Base-by-base conservation (phyloP, 2,888 invertebrate species). In the Drosophila neonasuta region DNA sequence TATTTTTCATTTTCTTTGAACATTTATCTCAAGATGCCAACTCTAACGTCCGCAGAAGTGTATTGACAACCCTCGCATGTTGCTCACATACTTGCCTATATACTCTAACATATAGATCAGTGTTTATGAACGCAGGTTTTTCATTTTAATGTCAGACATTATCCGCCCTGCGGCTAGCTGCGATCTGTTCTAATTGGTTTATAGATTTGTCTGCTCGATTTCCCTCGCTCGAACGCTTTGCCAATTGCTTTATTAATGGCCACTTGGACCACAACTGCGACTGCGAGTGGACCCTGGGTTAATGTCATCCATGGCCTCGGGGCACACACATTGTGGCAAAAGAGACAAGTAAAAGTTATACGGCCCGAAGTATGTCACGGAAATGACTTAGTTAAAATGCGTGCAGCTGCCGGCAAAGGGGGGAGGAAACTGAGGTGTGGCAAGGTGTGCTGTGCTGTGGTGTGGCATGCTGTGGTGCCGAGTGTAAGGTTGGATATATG, bases 321-420 rank as follows among this genome's bases (percentile, higher is more conserved):
- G 79, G 67, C 52, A 58, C 29, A 59, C 52, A 58, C 29, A 59
- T 52, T 66, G 57, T 50, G 61, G 56, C 74, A 63, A 49, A 64
- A 44, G 42, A 66, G 50, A 46, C 56, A 61, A 71, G 87, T 85
- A 85, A 83, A 85, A 87, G 87, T 87, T 78, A 55, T 68, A 56
- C 34, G 57, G 24, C 32, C 34, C 69, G 58, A 87, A 73, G 85
- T 82, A 77, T 87, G 82, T 85, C 82, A 87, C 86, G 85, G 82
- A 87, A 87, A 82, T 83, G 87, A 66, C 72, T 86, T 79, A 71
- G 77, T 79, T 86, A 72, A 86, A 84, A 84, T 86, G 82, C 82
- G 87, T 82, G 66, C 50, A 45, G 46, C 7, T 34, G 34, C n/a
- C 9, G 49, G 11, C 15, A 11, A 15, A 9, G 36, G 17, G 49